Conservation (phyloP, 2,888 invertebrate species). For the Byasa hedistus region DNA sequence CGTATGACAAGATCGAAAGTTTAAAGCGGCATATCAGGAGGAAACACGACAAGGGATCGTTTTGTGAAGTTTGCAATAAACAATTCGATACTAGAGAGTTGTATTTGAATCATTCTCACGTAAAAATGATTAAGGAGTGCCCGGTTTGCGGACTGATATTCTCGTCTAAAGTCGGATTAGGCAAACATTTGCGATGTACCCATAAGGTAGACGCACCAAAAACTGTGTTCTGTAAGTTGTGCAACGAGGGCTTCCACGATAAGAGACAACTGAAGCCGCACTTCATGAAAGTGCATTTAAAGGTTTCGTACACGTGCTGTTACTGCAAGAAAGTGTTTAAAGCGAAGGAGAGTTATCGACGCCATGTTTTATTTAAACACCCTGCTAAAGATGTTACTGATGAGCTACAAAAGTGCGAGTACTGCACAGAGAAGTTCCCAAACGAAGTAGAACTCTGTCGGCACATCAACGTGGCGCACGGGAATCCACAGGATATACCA, state of each 20-base stretch:
- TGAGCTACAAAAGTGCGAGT: conserved; percentile 58
- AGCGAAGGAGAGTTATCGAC: conserved; percentile 65
- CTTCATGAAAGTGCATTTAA: conserved; percentile 64
- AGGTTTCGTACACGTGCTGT: conserved; percentile 63
- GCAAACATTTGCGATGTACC: conserved; percentile 63
- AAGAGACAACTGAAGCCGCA: conserved; percentile 66
- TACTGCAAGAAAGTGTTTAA: conserved; percentile 64
- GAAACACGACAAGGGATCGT: conserved; percentile 63
- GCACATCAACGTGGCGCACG: conserved; percentile 57
- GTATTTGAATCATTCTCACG: conserved; percentile 64
- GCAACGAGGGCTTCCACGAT: conserved; percentile 65
- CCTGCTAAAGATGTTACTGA: conserved; percentile 37
- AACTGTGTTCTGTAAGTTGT: conserved; percentile 60
- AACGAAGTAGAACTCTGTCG: conserved; percentile 66
- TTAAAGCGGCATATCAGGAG: conserved; percentile 66
- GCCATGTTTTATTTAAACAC: conserved; percentile 66
- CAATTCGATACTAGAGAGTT: conserved; percentile 60
- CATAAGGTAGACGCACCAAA: conserved; percentile 65
- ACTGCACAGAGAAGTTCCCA: conserved; percentile 57
- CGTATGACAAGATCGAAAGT: conserved; percentile 71
- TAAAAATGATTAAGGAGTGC: conserved; percentile 61
- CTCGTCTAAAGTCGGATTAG: conserved; percentile 61
- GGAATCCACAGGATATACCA: conserved; percentile 28
- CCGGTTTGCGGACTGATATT: conserved; percentile 66
- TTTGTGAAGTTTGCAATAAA: conserved; percentile 65